Evolutionary conservation across 2,113 vertebrate species (phyloP).

Genomic region (Meleagris gallopavo): DNA sequence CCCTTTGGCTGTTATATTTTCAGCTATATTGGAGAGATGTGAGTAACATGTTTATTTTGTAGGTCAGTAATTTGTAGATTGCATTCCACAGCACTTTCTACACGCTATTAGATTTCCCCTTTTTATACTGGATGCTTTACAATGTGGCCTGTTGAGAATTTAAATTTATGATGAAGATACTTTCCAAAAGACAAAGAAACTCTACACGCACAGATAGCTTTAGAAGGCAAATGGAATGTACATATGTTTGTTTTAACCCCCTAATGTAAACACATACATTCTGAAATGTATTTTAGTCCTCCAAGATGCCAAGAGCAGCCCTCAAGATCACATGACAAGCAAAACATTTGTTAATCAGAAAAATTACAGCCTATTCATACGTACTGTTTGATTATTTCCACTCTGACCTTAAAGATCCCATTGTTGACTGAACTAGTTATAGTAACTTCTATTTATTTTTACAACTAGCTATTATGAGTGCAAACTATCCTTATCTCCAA

Average conservation of each 20-base stretch:
- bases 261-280: constrained; percentile 76
- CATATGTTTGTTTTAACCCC: constrained; percentile 63
- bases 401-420: constrained; percentile 82
- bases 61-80: constrained; percentile 45
- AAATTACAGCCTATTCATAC: constrained; percentile 86
- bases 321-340: constrained; percentile 82
- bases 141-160: constrained; percentile 1
- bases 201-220: constrained; percentile 45
- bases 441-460: constrained; percentile 87
- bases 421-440: constrained; percentile 84
- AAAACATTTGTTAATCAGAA: constrained; percentile 85
- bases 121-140: background rate
- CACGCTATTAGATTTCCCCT: background rate
- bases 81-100: background rate
- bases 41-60: constrained; percentile 53
- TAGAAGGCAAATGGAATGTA: constrained; percentile 58
- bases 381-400: constrained; percentile 82
- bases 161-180: constrained; percentile 3
- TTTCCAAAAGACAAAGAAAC: background rate
- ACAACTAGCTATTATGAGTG: constrained; percentile 83
- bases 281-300: constrained; percentile 72
- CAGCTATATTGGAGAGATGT: constrained; percentile 4
- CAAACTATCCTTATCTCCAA: constrained; percentile 82
- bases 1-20: constrained; percentile 55
- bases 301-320: constrained; percentile 73